Percentiles rank a stretch among this genome's conserved stretches.
Conservation (phyloP, 2,888 invertebrate species). For the Callosobruchus maculatus region DNA sequence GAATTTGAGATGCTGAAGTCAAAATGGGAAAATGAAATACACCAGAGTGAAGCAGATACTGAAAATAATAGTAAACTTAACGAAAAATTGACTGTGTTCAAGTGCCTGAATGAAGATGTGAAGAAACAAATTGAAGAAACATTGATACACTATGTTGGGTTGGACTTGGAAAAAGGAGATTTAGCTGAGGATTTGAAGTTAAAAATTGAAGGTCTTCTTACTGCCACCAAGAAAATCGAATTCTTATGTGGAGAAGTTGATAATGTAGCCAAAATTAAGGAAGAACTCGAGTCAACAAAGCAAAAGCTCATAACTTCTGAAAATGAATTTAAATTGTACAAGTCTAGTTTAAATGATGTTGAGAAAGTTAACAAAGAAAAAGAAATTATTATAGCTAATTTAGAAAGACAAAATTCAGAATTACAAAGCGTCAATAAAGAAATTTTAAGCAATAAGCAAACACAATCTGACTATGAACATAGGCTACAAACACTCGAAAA, state of each 20-base stretch:
- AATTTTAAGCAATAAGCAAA: too few species aligned
- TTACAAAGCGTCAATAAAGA: too few species aligned
- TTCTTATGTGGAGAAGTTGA: not conserved
- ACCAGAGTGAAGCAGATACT: not conserved
- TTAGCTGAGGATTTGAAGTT: not conserved
- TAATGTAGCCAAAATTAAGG: not conserved
- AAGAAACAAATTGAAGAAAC: not conserved
- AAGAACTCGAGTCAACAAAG: not conserved
- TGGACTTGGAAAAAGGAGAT: not conserved
- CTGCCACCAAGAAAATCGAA: not conserved
- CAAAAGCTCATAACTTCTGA: not conserved
- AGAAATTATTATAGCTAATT: not conserved
- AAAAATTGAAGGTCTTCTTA: not conserved
- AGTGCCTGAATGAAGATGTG: not conserved
- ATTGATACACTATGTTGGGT: not conserved
- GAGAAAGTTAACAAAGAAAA: not conserved
- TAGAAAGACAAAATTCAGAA: constrained; percentile 6
- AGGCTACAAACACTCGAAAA: constrained; percentile 32
- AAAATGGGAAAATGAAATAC: not conserved
- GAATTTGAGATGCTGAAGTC: constrained; percentile 9
- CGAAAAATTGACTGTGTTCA: not conserved
- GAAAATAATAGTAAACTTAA: not conserved
- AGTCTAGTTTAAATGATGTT: not conserved
- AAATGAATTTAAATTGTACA: not conserved
- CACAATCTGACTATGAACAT: constrained; percentile 26